Base-by-base conservation (phyloP, 2,888 invertebrate genomes). In the Dascillus cervinus region DNA sequence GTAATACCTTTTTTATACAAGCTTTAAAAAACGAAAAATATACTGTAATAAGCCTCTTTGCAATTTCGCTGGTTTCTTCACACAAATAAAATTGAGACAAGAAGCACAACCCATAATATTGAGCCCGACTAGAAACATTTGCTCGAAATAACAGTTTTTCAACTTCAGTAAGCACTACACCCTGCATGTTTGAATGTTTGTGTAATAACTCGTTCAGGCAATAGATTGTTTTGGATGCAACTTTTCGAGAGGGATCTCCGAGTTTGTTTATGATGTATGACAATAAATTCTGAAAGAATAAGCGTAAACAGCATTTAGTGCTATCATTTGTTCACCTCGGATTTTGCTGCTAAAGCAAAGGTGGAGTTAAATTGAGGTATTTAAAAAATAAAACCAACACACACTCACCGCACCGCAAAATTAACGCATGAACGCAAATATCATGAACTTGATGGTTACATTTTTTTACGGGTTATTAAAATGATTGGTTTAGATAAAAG, bases 11-110 rank as follows among this genome's bases (percentile, higher is more conserved):
- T 58, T 91, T 89, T 3, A 91, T 78, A 33, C 84, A 79, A 26
- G 90, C 85, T 66, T 92, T 94, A 69, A 98, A 98, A 60, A 97
- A 90, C 0, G 89, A 81, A 60, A 98, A 91, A 63, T 97, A 98
- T 27, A 97, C 83, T 42, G 82, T 74, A 23, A 98, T 85, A 15
- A 98, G 69, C 48, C 79, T 82, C 46, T 79, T 78, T 0, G 96
- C 91, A 9, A 94, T 73, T 26, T 77, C 72, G 3, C 70, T 67
- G 44, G 89, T 85, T 2, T 82, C 78, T 31, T 77, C 75, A 3
- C 75, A 76, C 20, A 92, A 67, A 39, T 78, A 75, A 56, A 94
- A 84, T 61, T 91, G 89, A 25, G 87, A 82, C 15, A 98, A 68
- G 59, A 92, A 89, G 56, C 96, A 95, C 3, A 97, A 72, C 0